phyloP scores from a whole-genome alignment of 2,888 invertebrate species.

The Melikaiella ostensackeni region DNA sequence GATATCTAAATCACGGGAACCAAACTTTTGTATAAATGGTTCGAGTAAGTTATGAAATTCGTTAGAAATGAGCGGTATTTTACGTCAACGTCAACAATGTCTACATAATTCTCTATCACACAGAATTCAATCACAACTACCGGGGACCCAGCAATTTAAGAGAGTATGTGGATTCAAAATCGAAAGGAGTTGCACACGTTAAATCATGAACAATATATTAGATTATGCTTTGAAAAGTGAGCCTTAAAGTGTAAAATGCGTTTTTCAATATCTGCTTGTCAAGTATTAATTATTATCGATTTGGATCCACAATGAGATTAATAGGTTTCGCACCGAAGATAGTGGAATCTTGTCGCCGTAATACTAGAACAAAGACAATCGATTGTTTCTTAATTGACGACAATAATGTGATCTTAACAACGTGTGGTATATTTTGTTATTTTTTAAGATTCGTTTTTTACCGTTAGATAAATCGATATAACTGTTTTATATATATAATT shows the following conservation, averaged over 20 bases:
- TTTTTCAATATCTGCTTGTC: background rate
- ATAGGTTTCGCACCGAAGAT: slow-evolving; percentile 48
- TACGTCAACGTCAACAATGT: background rate
- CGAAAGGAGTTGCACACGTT: background rate
- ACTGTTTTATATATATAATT: slow-evolving; percentile 59
- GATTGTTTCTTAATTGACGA: slow-evolving; percentile 54
- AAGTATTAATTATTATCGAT: slow-evolving; percentile 9
- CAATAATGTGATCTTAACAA: slow-evolving; percentile 71
- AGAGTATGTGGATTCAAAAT: background rate
- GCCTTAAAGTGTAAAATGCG: background rate
- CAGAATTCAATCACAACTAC: background rate
- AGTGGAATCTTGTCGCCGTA: slow-evolving; percentile 50
- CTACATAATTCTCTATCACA: background rate
- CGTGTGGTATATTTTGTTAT: slow-evolving; percentile 71
- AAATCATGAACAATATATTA: background rate
- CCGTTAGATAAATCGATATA: slow-evolving; percentile 66
- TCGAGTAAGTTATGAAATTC: slow-evolving; percentile 7
- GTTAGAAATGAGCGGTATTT: slow-evolving; percentile 3
- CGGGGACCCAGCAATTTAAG: slow-evolving; percentile 20
- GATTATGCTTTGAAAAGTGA: background rate
- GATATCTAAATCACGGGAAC: slow-evolving; percentile 1
- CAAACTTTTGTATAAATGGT: slow-evolving; percentile 8
- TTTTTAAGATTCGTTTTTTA: slow-evolving; percentile 70
- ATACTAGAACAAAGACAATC: slow-evolving; percentile 47
- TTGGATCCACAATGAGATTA: slow-evolving; percentile 19